These are phyloP conservation scores for Rhamphomyia laevipes DNA, from an alignment of 2,888 invertebrate genomes.

Conservation along the genomic window DNA sequence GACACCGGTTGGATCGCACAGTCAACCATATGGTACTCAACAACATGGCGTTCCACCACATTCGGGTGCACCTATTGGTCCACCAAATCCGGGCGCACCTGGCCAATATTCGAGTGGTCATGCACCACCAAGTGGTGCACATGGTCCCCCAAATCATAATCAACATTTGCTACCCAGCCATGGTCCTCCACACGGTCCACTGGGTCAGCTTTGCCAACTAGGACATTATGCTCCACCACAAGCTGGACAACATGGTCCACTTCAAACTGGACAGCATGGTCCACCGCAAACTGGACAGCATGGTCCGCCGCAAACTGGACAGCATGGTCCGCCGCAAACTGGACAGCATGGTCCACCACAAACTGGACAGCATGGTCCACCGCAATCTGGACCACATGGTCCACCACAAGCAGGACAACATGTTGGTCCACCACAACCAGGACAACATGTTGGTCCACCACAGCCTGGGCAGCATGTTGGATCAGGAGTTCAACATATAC, in stretches of 20 bases:
- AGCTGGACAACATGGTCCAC: no score
- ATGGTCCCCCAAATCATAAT: conserved; percentile 3
- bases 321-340: no score
- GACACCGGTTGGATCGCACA: conserved; percentile 22
- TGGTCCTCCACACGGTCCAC: no score
- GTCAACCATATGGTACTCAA: conserved; percentile 15
- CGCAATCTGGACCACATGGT: no score
- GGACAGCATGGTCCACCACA: no score
- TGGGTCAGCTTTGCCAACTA: conserved; percentile 14
- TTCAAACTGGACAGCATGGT: conserved; percentile 20
- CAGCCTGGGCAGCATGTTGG: conserved; percentile 20
- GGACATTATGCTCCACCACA: conserved; percentile 21
- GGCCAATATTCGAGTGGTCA: conserved; percentile 14
- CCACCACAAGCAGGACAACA: no score
- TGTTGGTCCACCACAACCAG: no score
- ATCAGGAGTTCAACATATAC: conserved; percentile 22
- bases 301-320: no score
- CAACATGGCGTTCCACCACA: conserved; percentile 20
- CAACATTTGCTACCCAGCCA: background rate
- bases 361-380: no score
- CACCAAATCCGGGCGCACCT: conserved; percentile 13
- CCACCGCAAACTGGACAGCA: conserved; percentile 27
- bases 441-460: conserved; percentile 17
- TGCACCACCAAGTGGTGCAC: conserved; percentile 18
- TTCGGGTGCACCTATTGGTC: conserved; percentile 17